Base-by-base conservation (phyloP, 2,797 vertebrate species). In the Amphiprion clarkii region DNA sequence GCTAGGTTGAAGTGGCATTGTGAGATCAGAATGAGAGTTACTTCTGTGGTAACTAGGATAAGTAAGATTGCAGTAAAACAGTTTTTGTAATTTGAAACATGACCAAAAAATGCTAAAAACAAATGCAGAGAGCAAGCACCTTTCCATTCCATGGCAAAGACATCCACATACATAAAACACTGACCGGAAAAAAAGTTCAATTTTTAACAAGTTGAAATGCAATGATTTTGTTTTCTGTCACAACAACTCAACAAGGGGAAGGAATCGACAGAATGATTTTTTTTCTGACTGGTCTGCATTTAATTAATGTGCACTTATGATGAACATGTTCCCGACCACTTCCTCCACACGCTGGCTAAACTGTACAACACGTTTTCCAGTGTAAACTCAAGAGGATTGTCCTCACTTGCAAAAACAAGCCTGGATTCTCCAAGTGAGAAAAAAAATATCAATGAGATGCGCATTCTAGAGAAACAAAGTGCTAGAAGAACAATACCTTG, bases 321-420 rank as follows among this genome's bases (percentile, higher is more conserved):
- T 44, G 44, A 75, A 16, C 58, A 60, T 25, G 25, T 61, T 85
- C 23, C 67, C 48, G 68, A 31, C 65, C 29, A 48, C 68, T 55
- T 59, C 64, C 67, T 85, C 65, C 71, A 57, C 39, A 14, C 14
- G 58, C 81, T 42, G 49, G 19, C 67, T 79, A 10, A 82, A 86
- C 78, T 36, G 53, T 56, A 69, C 53, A 67, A n/a, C 23, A 23
- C 23, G 52, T 70, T 69, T 74, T 83, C 78, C 75, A 81, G 59
- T 80, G 81, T 89, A 79, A 87, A 88, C 85, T 74, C 54, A 11
- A 52, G 77, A 88, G 86, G 89, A 91, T 85, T 88, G 88, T 91
- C 84, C 88, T 88, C 74, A 78, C 77, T 77, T 78, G 80, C 75
- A 70, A 73, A 31, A 79, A 83, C 78, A 63, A 75, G 65, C 57